Base-by-base conservation (phyloP, 1,140 invertebrate genomes). In the Papilio glaucus region DNA sequence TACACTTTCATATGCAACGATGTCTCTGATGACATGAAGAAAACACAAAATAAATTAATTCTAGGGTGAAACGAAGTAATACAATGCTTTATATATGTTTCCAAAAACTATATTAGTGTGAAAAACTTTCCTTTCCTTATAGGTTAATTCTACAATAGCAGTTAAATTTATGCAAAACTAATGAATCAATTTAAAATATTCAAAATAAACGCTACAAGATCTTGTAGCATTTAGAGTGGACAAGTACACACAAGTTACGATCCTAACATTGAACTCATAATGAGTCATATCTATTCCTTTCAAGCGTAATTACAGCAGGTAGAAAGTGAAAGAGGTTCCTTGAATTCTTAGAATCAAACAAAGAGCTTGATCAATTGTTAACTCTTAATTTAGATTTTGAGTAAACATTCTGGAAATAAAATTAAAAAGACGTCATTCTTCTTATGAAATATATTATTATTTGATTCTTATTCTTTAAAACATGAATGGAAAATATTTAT, bases 201-300 rank as follows among this genome's bases (percentile, higher is more conserved):
- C n/a, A n/a, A n/a, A n/a, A n/a, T n/a, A 33, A 33, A 3, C 6
- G 29, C 29, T 3, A 33, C 29, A 33, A 33, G 6, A 33, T 33
- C n/a, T n/a, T 33, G 29, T 33, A 33, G 2, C 6, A 33, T 33
- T 2, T 33, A 33, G n/a, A 18, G 15, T 24, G 45, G 9, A 41
- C 21, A 15, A 45, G 12, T 45, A n/a, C 15, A 26, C 12, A 57
- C 45, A 57, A 24, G 21, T 57, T 57, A 9, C 49, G 24, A 18
- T n/a, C 67, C 73, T 53, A 57, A 41, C 60, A 73, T 61, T 73
- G 39, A 33, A 26, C 70, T 67, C 57, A 75, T 75, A 74, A 77
- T 73, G 70, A 77, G 63, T 68, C 65, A 68, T 26, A n/a, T 21
- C n/a, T 29, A 7, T 68, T n/a, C 65, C 29, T 45, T 21, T 42